Conservation (phyloP, 2,113 vertebrate genomes). For the Ovis canadensis region DNA sequence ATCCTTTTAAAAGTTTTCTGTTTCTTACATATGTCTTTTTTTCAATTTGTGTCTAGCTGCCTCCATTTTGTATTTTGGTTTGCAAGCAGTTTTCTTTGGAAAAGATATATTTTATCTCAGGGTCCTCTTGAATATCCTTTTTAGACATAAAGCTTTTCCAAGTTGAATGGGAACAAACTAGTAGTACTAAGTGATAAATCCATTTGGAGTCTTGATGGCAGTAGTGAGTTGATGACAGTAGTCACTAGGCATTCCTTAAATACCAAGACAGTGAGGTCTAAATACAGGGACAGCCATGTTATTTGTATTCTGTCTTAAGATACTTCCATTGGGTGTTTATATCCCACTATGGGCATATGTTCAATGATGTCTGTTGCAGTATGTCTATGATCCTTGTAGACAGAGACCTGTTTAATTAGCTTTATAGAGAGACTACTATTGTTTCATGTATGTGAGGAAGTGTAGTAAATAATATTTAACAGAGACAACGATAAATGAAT, state of each 20-base stretch:
- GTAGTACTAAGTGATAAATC: not conserved
- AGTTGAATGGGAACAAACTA: not conserved
- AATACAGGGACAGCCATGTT: not conserved
- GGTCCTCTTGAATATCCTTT: not conserved
- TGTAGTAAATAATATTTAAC: not conserved
- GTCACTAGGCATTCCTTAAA: not conserved
- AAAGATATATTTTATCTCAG: not conserved
- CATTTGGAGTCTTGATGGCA: not conserved
- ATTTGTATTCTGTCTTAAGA: not conserved
- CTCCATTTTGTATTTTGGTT: not conserved
- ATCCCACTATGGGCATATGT: not conserved
- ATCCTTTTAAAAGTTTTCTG: not conserved
- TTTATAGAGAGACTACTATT: not conserved
- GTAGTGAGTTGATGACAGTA: not conserved
- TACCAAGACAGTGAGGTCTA: not conserved
- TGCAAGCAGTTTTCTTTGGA: not conserved
- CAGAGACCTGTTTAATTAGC: not conserved
- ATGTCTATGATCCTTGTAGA: not conserved
- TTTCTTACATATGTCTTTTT: not conserved
- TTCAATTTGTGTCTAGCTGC: not conserved
- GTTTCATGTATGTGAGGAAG: not conserved
- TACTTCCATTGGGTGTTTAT: not conserved
- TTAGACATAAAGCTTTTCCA: not conserved
- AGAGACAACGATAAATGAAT: conserved; percentile 42
- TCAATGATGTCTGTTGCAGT: not conserved